Conservation (phyloP, 2,113 vertebrate species). For the Paramormyrops kingsleyae region DNA sequence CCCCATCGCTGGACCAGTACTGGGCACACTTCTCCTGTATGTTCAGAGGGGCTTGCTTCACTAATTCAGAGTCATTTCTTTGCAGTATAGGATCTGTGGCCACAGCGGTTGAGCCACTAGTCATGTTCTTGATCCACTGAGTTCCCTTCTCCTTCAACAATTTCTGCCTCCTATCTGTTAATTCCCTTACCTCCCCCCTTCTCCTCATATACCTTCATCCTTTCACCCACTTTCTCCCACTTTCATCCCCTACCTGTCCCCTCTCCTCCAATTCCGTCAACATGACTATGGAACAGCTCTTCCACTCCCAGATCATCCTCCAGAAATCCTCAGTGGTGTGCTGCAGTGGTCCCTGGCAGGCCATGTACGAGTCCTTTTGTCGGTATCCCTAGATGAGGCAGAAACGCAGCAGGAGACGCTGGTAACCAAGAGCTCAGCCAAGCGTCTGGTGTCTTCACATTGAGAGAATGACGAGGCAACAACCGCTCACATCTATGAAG, state of each 20-base stretch:
- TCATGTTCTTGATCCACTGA: not conserved
- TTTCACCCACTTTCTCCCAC: not conserved
- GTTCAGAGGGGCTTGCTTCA: not conserved
- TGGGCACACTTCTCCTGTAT: slow-evolving; percentile 90
- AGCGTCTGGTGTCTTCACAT: not conserved
- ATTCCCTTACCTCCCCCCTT: not conserved
- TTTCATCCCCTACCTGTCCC: slow-evolving; percentile 73
- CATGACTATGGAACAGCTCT: slow-evolving; percentile 97
- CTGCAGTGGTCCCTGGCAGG: slow-evolving; percentile 88
- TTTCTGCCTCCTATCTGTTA: not conserved
- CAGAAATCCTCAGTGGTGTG: slow-evolving; percentile 97
- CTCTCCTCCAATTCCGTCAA: slow-evolving; percentile 95
- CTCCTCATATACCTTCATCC: not conserved
- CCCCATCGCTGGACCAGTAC: slow-evolving; percentile 88
- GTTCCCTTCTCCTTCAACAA: not conserved
- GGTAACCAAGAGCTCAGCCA: not conserved
- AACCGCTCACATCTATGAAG: slow-evolving; percentile 88
- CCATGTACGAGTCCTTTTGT: slow-evolving; percentile 95
- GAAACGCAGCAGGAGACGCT: not conserved
- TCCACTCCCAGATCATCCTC: slow-evolving; percentile 99
- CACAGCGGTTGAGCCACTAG: not conserved
- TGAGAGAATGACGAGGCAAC: not conserved
- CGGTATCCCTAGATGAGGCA: slow-evolving; percentile 76
- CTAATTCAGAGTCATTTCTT: not conserved
- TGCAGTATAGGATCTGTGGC: not conserved